Conservation (phyloP, 2,797 vertebrate genomes). For the Eurystomus glaucurus region DNA sequence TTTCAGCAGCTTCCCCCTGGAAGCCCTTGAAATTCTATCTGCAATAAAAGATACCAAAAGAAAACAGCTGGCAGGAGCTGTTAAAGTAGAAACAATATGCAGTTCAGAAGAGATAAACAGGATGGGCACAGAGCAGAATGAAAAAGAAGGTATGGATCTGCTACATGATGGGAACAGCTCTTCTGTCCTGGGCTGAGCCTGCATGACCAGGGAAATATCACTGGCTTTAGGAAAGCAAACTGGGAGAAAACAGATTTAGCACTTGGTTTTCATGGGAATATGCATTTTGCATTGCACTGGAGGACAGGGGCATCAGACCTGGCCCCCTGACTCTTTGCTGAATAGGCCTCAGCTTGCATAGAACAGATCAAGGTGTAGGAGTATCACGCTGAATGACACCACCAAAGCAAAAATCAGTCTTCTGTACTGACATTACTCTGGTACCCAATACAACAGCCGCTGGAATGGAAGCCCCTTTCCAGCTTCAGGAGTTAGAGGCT, state of each 20-base stretch:
- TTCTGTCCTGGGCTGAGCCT: neutral
- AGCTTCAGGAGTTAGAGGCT: neutral
- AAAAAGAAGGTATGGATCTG: conserved; percentile 57
- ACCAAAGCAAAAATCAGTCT: neutral
- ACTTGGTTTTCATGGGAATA: neutral
- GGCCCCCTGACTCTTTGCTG: neutral
- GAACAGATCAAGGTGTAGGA: neutral
- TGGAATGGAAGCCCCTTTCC: neutral
- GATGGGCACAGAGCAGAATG: conserved; percentile 60
- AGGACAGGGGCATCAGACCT: neutral
- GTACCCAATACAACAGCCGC: neutral
- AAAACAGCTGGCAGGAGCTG: conserved; percentile 81
- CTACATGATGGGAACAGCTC: neutral
- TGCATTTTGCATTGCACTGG: neutral
- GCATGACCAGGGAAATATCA: neutral
- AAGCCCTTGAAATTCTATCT: conserved; percentile 85
- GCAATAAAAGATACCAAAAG: conserved; percentile 84
- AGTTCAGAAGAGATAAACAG: conserved; percentile 43
- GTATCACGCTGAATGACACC: neutral
- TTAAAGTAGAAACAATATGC: conserved; percentile 73
- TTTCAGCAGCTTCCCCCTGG: conserved; percentile 82
- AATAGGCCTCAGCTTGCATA: neutral
- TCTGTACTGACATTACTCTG: neutral
- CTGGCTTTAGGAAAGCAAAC: neutral
- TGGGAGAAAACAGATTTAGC: neutral